These are phyloP conservation scores for Notamacropus eugenii DNA, from an alignment of 2,797 vertebrate genomes.

Conservation along the genomic window DNA sequence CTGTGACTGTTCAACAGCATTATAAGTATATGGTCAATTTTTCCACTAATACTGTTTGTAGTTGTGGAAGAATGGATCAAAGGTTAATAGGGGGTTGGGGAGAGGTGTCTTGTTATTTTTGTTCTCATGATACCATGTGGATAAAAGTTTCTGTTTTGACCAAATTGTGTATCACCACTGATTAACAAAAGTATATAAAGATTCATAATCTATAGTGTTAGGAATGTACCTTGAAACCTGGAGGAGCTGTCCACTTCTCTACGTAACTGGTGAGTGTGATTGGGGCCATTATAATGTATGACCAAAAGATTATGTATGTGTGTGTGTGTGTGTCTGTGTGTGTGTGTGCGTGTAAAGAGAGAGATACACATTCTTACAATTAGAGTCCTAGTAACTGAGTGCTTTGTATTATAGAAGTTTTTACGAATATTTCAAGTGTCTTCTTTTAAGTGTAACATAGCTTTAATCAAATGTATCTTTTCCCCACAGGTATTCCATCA, in stretches of 20 bases:
- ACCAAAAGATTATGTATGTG: neutral
- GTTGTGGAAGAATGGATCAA: neutral
- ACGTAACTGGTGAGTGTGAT: neutral
- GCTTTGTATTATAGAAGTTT: conserved; percentile 1
- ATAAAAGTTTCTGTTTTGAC: neutral
- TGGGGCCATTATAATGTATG: neutral
- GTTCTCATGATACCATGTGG: neutral
- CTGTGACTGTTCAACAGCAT: neutral
- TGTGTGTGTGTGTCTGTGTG: neutral
- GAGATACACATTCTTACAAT: neutral
- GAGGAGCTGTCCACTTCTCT: neutral
- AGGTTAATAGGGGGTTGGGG: neutral
- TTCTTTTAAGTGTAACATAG: neutral
- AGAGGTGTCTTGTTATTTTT: neutral
- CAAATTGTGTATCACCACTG: neutral
- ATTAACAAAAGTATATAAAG: neutral
- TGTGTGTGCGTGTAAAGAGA: no score
- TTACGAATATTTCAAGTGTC: neutral
- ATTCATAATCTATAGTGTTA: neutral
- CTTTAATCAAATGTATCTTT: neutral
- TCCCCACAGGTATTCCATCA: conserved; percentile 30
- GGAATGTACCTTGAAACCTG: neutral
- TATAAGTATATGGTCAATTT: neutral
- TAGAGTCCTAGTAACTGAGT: neutral
- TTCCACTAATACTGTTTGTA: neutral